phyloP scores from a whole-genome alignment of 2,113 vertebrate species.

The Aepyceros melampus region DNA sequence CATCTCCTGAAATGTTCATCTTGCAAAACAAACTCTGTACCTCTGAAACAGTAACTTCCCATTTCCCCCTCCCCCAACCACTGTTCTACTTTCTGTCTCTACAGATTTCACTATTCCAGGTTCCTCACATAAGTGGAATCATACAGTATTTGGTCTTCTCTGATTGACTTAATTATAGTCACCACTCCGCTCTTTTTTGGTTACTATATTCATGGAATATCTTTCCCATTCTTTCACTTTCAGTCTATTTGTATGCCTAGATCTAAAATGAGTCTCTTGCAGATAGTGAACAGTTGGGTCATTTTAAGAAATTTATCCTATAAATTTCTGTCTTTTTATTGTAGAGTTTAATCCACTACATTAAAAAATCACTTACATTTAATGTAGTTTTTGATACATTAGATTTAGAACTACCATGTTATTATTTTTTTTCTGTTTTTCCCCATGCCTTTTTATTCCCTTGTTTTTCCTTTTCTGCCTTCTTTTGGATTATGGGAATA shows the following conservation, averaged over 20 bases:
- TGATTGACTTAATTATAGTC: not conserved
- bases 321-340: not conserved
- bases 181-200: not conserved
- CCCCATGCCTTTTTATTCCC: not conserved
- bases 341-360: not conserved
- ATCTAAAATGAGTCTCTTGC: not conserved
- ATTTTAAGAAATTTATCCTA: not conserved
- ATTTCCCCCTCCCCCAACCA: not conserved
- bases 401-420: not conserved
- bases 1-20: not conserved
- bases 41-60: not conserved
- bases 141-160: not conserved
- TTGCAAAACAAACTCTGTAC: not conserved
- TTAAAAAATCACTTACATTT: not conserved
- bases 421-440: not conserved
- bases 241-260: not conserved
- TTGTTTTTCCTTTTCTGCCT: not conserved
- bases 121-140: not conserved
- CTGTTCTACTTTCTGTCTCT: not conserved
- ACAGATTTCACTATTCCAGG: not conserved
- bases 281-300: not conserved
- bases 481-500: not conserved
- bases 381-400: not conserved
- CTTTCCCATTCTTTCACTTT: not conserved
- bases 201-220: not conserved